Base-by-base conservation (phyloP, 2,888 invertebrate species). In the Caenorhabditis sp. region DNA sequence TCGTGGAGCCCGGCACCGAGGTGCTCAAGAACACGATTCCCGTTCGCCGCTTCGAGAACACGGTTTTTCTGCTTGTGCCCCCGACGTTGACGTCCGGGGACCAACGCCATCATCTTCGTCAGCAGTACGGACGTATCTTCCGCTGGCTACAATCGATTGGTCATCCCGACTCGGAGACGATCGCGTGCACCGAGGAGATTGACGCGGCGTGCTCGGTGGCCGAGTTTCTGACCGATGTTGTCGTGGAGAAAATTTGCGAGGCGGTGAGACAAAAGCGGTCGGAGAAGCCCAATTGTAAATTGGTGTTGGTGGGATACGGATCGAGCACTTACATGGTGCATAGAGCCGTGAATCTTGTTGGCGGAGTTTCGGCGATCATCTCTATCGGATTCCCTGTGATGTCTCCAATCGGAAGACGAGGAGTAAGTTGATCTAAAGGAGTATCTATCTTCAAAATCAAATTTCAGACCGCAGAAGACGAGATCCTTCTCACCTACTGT, bases 251-350 rank as follows among this genome's bases (percentile, higher is more conserved):
- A 14, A 72, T 80, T 38, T 66, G 64, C 19, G 58, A 64, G 12
- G 70, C 63, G 16, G 72, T 80, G 1, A 24, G 72, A n/a, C 51
- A 77, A 49, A 69, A 76, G 35, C 51, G 31, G 0, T 63, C 41
- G 31, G 73, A 80, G 2, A 51, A 26, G 16, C 66, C 76, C 6
- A 54, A 86, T 41, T 82, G 75, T 19, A 85, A 89, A 22, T 81
- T 90, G n/a, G 88, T 90, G 22, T 73, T 90, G 10, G 90, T 90
- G 26, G 90, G 90, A 35, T 90, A 86, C 82, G 87, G 88, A 14
- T 77, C 85, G 7, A 77, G 86, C 35, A 87, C 87, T 35, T 88
- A 85, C 74, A 44, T 89, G 28, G 86, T 84, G 61, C 89, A 89
- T 68, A 41, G 86, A 80, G 90, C 82, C 0, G 86, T 83, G 12